Conservation (phyloP, 1,140 invertebrate genomes). For the Ptiloglossa arizonensis region DNA sequence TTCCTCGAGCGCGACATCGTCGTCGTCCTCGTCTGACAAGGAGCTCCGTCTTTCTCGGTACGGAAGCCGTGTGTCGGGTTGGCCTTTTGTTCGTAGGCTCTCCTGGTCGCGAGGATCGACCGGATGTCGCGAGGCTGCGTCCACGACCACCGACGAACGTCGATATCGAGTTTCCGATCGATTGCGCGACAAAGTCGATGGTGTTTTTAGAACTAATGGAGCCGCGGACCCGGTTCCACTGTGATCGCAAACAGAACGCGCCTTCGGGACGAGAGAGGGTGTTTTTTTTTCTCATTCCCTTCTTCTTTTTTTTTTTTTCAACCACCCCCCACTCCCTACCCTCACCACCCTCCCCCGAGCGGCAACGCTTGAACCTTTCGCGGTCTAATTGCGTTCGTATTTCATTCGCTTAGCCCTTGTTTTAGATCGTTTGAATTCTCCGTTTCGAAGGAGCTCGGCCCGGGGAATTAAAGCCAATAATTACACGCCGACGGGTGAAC, state of each 20-base stretch:
- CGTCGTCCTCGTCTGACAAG: not conserved
- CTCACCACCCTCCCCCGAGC: not conserved
- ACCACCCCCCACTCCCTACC: no score
- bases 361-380: slow-evolving; percentile 14
- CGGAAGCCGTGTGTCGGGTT: not conserved
- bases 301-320: not conserved
- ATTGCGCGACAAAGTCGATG: slow-evolving; percentile 50
- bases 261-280: slow-evolving; percentile 1
- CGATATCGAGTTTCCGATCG: slow-evolving; percentile 61
- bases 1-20: no score
- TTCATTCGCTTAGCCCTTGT: slow-evolving; percentile 4
- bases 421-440: slow-evolving; percentile 5
- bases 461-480: not conserved
- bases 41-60: not conserved
- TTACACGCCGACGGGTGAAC: not conserved
- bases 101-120: not conserved
- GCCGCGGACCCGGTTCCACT: not conserved
- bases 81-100: not conserved
- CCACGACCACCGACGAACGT: slow-evolving; percentile 13
- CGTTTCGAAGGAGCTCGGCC: not conserved
- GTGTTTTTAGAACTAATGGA: slow-evolving; percentile 45
- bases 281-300: slow-evolving; percentile 8
- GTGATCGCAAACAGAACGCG: slow-evolving; percentile 28
- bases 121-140: slow-evolving; percentile 12
- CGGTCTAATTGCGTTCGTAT: slow-evolving; percentile 27